phyloP scores from a whole-genome alignment of 1,140 invertebrate species.

The Mercenaria mercenaria region DNA sequence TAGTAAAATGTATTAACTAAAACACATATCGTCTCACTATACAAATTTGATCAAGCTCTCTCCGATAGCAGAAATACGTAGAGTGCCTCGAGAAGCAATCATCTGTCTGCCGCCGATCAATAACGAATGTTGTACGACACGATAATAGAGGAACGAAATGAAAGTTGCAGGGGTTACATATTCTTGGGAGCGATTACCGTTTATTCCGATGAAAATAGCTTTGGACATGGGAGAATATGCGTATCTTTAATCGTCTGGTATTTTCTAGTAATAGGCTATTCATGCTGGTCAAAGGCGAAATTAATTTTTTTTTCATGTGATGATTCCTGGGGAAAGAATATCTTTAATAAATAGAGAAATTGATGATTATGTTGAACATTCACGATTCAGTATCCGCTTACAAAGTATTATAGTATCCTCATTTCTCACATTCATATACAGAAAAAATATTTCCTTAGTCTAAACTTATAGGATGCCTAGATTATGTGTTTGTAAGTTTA shows the following conservation, averaged over 20 bases:
- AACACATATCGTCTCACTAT: background rate
- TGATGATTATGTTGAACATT: background rate
- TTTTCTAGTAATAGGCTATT: background rate
- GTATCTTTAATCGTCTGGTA: constrained; percentile 37
- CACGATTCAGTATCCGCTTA: background rate
- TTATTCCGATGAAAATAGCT: background rate
- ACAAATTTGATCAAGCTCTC: constrained; percentile 36
- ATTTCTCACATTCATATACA: too few relatives aligned
- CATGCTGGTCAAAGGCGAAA: constrained; percentile 41
- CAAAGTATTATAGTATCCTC: too few relatives aligned
- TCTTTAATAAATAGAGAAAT: background rate
- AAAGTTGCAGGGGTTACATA: constrained; percentile 32
- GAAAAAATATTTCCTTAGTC: too few relatives aligned
- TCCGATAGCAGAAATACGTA: constrained; percentile 15
- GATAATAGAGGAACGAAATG: constrained; percentile 35
- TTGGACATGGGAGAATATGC: constrained; percentile 27
- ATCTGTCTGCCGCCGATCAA: constrained; percentile 20
- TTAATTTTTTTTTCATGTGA: constrained; percentile 26
- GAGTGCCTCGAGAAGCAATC: background rate
- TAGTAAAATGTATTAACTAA: background rate
- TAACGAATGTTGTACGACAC: constrained; percentile 19
- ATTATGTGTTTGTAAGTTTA: too few relatives aligned
- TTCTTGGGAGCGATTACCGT: constrained; percentile 31
- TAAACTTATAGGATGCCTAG: too few relatives aligned
- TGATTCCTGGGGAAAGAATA: background rate